phyloP scores from a whole-genome alignment of 92 coral and sea anemone genomes.

The Epizoanthus illoricatus region DNA sequence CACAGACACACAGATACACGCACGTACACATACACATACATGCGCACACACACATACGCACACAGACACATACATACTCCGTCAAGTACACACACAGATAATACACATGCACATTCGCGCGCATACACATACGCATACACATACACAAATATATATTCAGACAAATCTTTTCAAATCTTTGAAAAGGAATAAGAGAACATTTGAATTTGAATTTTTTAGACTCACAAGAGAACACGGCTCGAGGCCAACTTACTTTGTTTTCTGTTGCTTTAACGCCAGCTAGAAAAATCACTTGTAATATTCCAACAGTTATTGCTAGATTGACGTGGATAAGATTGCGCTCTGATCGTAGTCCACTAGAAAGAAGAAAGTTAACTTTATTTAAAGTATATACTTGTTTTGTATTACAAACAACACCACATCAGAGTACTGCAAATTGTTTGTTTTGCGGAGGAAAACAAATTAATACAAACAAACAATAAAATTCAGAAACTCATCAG shows the following conservation, averaged over 20 bases:
- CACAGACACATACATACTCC: no score
- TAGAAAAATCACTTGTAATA: slow-evolving; percentile 61
- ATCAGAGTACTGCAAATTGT: no score
- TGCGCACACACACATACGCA: no score
- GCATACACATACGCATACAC: not conserved
- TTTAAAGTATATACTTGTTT: not conserved
- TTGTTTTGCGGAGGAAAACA: no score
- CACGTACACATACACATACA: no score
- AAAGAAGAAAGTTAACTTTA: not conserved
- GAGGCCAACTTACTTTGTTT: slow-evolving; percentile 47
- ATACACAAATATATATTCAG: no score
- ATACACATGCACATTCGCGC: not conserved
- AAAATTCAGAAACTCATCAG: no score
- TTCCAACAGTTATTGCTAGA: slow-evolving; percentile 58
- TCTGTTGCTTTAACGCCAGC: slow-evolving; percentile 68
- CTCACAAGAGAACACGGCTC: not conserved
- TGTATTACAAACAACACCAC: not conserved
- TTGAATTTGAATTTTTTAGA: not conserved
- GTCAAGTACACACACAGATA: not conserved
- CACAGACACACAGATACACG: no score
- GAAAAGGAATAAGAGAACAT: no score
- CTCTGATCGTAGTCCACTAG: slow-evolving; percentile 69
- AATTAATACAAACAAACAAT: no score
- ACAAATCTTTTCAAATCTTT: no score
- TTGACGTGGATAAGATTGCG: slow-evolving; percentile 67